These are phyloP conservation scores for Chamaea fasciata DNA, from an alignment of 2,113 vertebrate genomes.

Conservation along the genomic window DNA sequence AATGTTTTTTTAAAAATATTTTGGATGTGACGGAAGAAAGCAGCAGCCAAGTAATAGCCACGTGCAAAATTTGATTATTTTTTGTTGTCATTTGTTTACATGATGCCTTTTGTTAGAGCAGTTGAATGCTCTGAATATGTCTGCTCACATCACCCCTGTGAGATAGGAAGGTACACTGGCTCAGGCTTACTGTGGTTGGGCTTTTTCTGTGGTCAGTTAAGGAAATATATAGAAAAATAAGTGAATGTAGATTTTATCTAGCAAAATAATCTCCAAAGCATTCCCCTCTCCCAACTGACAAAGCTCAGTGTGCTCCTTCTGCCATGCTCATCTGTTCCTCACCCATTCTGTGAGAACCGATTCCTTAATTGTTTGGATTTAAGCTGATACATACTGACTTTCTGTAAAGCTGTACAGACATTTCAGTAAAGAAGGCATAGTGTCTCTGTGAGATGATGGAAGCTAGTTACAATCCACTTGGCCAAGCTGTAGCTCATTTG, in stretches of 20 bases:
- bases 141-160: background rate
- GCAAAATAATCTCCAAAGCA: background rate
- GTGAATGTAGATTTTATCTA: background rate
- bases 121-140: background rate
- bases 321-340: background rate
- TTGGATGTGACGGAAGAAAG: background rate
- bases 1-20: background rate
- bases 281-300: background rate
- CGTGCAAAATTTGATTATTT: background rate
- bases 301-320: conserved; percentile 16
- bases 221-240: background rate
- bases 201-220: background rate
- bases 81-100: background rate
- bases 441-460: background rate
- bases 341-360: background rate
- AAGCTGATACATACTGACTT: background rate
- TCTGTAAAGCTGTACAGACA: background rate
- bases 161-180: background rate
- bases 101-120: background rate
- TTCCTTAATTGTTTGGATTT: conserved; percentile 21
- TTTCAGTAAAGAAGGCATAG: background rate
- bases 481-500: background rate
- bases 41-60: background rate
- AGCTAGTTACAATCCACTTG: background rate
- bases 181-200: background rate